These are phyloP conservation scores for Thaumetopoea pityocampa DNA, from an alignment of 1,140 invertebrate genomes.

Conservation along the genomic window DNA sequence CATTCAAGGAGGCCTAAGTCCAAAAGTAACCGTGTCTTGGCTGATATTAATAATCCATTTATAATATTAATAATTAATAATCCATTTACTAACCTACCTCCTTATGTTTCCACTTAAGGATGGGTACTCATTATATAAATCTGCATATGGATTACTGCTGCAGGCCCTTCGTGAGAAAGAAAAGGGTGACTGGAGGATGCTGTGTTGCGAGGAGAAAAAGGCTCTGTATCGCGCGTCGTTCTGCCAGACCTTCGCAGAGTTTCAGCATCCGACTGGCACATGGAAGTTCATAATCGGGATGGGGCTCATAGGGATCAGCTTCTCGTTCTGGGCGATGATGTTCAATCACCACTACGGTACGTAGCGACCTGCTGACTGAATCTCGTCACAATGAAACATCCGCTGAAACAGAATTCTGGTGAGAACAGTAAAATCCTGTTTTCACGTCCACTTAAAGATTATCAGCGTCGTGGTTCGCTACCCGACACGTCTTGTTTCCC, in stretches of 20 bases:
- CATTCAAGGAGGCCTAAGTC: no score
- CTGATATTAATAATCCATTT: no score
- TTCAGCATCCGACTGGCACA: conserved; percentile 89
- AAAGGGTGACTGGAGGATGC: conserved; percentile 94
- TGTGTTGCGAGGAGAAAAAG: conserved; percentile 95
- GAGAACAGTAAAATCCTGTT: no score
- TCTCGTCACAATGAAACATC: neutral
- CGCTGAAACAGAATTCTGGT: no score
- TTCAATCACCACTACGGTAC: conserved; percentile 84
- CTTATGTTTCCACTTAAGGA: no score
- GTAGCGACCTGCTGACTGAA: neutral
- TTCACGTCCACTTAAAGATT: no score
- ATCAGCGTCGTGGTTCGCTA: no score
- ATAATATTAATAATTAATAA: neutral
- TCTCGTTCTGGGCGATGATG: conserved; percentile 82
- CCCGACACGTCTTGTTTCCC: no score
- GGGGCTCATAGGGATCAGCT: conserved; percentile 65
- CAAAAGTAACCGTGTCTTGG: no score
- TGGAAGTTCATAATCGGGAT: conserved; percentile 89
- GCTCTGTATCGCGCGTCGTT: conserved; percentile 93
- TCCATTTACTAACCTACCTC: no score
- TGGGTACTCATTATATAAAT: no score
- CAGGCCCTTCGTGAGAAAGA: conserved; percentile 92
- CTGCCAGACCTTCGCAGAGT: conserved; percentile 94
- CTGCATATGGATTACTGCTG: neutral